Evolutionary conservation across 2,113 vertebrate species (phyloP).

Genomic region (Ammodramus savannarum): DNA sequence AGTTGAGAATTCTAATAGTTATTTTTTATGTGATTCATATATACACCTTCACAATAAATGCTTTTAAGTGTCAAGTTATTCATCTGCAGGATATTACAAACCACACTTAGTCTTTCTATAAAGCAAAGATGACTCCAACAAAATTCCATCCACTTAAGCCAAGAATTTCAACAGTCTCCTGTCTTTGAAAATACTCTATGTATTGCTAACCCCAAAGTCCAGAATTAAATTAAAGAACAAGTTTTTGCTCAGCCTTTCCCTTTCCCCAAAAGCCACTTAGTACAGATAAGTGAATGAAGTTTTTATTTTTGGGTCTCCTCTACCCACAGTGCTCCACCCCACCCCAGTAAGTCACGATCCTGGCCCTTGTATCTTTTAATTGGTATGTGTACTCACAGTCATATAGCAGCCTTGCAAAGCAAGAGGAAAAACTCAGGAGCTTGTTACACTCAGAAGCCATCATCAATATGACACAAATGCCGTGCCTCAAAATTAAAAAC

Average conservation of each 20-base stretch:
- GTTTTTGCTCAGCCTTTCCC: background rate
- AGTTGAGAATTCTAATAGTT: background rate
- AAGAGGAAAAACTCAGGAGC: background rate
- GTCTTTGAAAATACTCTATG: background rate
- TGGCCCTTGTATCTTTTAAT: background rate
- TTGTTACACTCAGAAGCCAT: background rate
- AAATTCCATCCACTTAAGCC: background rate
- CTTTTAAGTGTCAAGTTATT: background rate
- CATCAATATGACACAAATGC: background rate
- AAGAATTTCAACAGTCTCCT: background rate
- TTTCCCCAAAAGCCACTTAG: background rate
- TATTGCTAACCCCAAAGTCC: background rate
- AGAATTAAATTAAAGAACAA: background rate
- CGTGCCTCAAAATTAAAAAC: background rate
- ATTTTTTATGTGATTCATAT: background rate
- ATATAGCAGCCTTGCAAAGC: background rate
- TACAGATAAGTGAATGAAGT: background rate
- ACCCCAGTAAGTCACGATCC: background rate
- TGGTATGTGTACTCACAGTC: background rate
- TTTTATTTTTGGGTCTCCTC: background rate
- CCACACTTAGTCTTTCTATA: background rate
- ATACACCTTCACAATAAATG: background rate
- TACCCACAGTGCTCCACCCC: too few species aligned
- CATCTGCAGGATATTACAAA: background rate
- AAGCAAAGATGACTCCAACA: background rate